Evolutionary conservation across 2,113 vertebrate genomes (phyloP), one percentile per base, ranked within the genome.

Genomic region (Eulemur rufifrons): DNA sequence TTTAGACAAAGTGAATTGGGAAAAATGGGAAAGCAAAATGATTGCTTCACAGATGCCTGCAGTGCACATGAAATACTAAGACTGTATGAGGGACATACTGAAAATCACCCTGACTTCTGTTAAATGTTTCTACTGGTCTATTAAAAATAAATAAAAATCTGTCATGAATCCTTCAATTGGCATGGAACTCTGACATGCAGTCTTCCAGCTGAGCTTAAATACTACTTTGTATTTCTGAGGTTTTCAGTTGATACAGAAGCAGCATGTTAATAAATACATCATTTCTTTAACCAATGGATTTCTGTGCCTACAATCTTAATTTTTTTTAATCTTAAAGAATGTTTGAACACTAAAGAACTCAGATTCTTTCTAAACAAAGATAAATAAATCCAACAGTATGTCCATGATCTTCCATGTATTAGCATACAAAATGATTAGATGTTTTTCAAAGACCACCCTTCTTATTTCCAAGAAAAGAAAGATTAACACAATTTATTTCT

Each of bases 371-470:
- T 27, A 82, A 71, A 47, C n/a, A 82, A 86, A 88, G 91, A 95
- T 50, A 81, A 95, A 91, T 94, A 92, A 95, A 90, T 92, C 89
- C 98, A 97, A 94, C 89, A 95, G 64, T 96, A 94, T 96, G 0
- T 66, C 20, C 15, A 0, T 86, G 37, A 81, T 83, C 18, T 90
- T 81, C 25, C 69, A 20, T 78, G n/a, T 71, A 95, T 89, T n/a
- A 96, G 95, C 68, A 96, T 93, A 94, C 37, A 97, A 97, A 97
- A 96, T 88, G 54, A 82, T 37, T 42, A 91, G 34, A 27, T n/a
- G 45, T 52, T 96, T 87, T 96, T 93, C 77, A 73, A 96, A 97
- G 82, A 0, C 3, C 10, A 82, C 73, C 50, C 1, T 0, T 73
- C 63, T 86, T 92, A 84, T 83, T 74, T 96, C 3, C 29, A 91